Evolutionary conservation across 2,113 vertebrate species (phyloP).

Genomic region (Pachycephala philippinensis): DNA sequence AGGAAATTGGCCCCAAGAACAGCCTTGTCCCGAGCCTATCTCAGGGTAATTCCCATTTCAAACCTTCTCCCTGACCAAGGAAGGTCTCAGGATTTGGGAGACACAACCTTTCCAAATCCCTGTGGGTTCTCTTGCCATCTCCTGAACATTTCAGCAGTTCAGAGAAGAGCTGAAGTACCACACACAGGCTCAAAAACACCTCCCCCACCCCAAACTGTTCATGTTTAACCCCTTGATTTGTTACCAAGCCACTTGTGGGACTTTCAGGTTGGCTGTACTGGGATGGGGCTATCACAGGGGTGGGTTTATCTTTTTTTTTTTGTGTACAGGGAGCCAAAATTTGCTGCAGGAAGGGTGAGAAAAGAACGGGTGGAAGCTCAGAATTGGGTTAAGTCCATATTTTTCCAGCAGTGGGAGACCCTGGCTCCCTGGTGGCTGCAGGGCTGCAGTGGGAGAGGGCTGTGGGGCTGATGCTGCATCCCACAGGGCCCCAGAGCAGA

Average conservation of each 20-base stretch:
- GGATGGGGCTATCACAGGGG: background rate
- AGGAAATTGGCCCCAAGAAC: background rate
- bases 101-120: background rate
- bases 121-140: background rate
- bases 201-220: background rate
- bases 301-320: background rate
- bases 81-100: background rate
- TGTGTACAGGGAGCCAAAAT: background rate
- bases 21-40: rapidly evolving
- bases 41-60: background rate
- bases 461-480: background rate
- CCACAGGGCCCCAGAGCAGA: background rate
- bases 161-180: background rate
- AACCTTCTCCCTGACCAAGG: background rate
- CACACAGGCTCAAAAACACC: background rate
- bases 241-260: background rate
- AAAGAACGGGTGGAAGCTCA: background rate
- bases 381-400: background rate
- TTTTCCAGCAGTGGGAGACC: background rate
- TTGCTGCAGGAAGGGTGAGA: background rate
- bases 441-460: background rate
- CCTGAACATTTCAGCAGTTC: background rate
- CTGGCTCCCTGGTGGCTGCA: background rate
- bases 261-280: background rate
- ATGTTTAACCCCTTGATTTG: background rate